Conservation (phyloP, 2,113 vertebrate genomes). For the Grammomys surdaster region DNA sequence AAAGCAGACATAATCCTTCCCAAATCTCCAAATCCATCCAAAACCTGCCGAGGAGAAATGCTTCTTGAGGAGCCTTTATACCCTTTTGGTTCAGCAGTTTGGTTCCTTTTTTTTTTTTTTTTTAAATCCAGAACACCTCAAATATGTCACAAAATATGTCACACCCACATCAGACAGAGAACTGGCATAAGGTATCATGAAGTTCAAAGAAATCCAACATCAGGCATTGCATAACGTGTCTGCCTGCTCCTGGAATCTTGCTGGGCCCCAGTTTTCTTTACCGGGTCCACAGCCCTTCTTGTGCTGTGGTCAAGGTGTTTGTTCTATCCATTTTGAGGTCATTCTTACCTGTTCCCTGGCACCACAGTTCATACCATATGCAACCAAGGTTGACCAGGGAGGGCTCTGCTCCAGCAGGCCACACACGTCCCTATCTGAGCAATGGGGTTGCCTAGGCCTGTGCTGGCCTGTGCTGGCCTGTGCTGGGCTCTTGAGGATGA, state of each 20-base stretch:
- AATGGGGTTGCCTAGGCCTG: background rate
- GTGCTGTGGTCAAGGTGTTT: too few species aligned
- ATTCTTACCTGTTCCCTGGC: background rate
- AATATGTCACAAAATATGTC: background rate
- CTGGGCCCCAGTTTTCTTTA: too few species aligned
- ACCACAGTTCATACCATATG: background rate
- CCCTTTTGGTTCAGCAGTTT: background rate
- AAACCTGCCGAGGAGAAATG: too few species aligned
- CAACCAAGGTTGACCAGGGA: background rate
- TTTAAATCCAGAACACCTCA: background rate
- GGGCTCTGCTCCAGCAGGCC: background rate
- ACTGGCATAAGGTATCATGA: background rate
- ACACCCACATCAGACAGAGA: background rate
- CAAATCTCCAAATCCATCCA: background rate
- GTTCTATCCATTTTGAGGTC: too few species aligned
- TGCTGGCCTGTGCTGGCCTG: background rate
- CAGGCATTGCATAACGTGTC: rapidly evolving
- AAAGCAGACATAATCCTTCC: background rate
- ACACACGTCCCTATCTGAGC: background rate
- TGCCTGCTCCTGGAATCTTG: rapidly evolving
- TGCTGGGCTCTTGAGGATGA: rapidly evolving
- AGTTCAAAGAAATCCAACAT: background rate
- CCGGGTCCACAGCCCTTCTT: rapidly evolving
- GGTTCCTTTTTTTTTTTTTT: too few species aligned
- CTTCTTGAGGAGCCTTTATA: background rate